A percentile compares a stretch with the other conserved stretches of the same genome.
These are phyloP conservation scores for Latrodectus hesperus DNA, from an alignment of 2,888 invertebrate species.

Conservation along the genomic window DNA sequence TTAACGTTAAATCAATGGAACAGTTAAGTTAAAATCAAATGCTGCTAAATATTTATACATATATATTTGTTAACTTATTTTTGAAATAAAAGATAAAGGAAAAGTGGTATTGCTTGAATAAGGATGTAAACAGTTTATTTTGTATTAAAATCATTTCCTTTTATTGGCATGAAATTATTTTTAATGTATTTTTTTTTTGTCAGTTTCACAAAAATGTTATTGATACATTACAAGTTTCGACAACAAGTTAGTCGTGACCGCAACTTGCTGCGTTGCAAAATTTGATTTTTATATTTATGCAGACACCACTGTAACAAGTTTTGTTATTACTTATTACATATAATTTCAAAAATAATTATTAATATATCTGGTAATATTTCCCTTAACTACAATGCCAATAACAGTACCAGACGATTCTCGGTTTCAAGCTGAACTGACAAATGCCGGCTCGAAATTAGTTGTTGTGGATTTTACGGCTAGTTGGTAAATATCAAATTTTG, in stretches of 20 bases:
- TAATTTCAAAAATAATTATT: not conserved
- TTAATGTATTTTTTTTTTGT: no score
- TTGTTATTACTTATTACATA: not conserved
- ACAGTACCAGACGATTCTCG: constrained; percentile 81
- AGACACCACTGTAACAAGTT: not conserved
- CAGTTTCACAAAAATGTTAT: no score
- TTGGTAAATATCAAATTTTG: constrained; percentile 81
- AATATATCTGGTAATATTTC: not conserved
- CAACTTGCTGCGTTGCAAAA: not conserved
- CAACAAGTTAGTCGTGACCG: not conserved
- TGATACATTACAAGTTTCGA: no score
- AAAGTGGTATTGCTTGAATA: no score
- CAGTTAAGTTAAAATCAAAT: no score
- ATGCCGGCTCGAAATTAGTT: constrained; percentile 89
- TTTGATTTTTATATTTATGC: not conserved
- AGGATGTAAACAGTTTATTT: no score
- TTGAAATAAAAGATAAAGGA: no score
- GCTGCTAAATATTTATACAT: no score
- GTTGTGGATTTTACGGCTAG: constrained; percentile 96
- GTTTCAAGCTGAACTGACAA: constrained; percentile 88
- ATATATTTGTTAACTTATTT: no score
- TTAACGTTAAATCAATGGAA: no score
- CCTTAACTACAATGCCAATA: constrained; percentile 71
- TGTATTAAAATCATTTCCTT: no score
- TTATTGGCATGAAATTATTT: no score